Conservation (phyloP, 2,888 invertebrate species). For the Pachliopta kotzebuea region DNA sequence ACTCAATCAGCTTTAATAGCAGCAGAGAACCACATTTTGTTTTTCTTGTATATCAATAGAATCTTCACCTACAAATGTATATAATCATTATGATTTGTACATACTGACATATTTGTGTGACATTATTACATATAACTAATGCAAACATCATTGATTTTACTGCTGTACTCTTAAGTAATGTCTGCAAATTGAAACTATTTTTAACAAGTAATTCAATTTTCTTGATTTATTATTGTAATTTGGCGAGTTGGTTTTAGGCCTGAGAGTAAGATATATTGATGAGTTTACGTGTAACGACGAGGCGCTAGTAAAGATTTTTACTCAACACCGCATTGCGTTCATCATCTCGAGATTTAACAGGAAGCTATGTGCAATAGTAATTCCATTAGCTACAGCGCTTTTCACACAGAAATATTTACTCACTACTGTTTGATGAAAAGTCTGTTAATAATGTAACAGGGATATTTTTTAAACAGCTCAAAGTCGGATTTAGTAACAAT, state of each 20-base stretch:
- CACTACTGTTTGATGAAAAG: no score
- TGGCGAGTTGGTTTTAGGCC: not conserved
- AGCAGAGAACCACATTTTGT: constrained; percentile 52
- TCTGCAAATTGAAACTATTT: no score
- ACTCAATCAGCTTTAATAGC: constrained; percentile 58
- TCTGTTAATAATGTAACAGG: not conserved
- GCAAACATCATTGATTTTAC: not conserved
- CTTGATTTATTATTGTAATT: no score
- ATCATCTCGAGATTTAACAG: not conserved
- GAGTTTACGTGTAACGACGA: not conserved
- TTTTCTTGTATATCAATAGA: constrained; percentile 28
- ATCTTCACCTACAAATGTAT: not conserved
- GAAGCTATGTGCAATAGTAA: not conserved
- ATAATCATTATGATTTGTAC: not conserved
- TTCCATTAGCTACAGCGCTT: no score
- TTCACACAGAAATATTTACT: not conserved
- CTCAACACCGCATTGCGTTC: not conserved
- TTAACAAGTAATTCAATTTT: no score
- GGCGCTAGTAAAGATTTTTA: not conserved
- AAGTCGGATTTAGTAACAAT: not conserved
- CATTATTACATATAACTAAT: not conserved
- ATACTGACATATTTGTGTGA: not conserved
- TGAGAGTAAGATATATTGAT: not conserved
- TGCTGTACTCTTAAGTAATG: not conserved
- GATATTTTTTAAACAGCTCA: not conserved